Evolutionary conservation across 2,888 invertebrate genomes (phyloP).

Genomic region (Julus scanicus): DNA sequence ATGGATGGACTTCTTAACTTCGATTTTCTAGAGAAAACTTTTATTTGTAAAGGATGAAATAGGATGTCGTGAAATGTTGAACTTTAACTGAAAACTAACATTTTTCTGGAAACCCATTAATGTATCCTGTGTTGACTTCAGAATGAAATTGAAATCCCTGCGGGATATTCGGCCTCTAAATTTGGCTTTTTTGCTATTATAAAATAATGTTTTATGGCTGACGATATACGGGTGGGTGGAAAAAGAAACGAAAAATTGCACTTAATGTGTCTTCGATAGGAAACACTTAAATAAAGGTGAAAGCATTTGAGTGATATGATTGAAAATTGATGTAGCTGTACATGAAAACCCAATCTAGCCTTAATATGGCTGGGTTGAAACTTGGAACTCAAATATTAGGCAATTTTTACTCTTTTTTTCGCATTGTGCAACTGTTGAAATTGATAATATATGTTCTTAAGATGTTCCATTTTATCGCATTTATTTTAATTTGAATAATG

Average conservation of each 20-base stretch:
- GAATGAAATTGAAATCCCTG: neutral
- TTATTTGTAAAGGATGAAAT: neutral
- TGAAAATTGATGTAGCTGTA: neutral
- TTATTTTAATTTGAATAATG: too few species aligned
- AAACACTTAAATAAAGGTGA: neutral
- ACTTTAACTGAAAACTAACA: neutral
- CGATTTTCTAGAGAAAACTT: neutral
- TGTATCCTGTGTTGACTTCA: neutral
- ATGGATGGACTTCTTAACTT: neutral
- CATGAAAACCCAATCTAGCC: neutral
- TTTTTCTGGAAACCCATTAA: neutral
- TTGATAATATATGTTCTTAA: too few species aligned
- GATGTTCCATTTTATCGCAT: too few species aligned
- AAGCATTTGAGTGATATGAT: neutral
- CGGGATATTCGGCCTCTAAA: neutral
- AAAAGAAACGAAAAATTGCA: constrained; percentile 1
- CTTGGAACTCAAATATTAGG: too few species aligned
- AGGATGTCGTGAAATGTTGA: neutral
- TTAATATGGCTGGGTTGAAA: neutral
- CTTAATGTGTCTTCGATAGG: neutral
- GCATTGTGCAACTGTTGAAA: too few species aligned
- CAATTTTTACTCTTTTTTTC: too few species aligned
- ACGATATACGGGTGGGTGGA: neutral
- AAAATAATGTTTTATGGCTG: neutral
- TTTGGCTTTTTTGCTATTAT: neutral